A percentile compares a stretch with the other conserved stretches of the same genome.
These are phyloP conservation scores for Smutsia temminckii DNA, from an alignment of 2,797 vertebrate genomes.

Conservation along the genomic window DNA sequence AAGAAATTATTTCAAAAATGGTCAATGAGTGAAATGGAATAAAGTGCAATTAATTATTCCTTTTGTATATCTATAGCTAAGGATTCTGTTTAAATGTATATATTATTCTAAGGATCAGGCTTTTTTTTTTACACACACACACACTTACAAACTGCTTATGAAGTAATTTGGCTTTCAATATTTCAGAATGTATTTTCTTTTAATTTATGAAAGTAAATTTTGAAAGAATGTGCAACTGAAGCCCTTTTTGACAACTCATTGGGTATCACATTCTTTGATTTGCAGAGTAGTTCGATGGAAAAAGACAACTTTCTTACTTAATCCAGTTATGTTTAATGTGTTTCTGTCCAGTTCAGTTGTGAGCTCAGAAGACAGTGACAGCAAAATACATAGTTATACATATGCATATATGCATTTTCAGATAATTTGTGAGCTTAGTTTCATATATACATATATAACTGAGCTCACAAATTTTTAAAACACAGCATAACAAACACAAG, in stretches of 20 bases:
- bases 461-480: slow-evolving; percentile 16
- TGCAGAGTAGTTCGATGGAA: neutral
- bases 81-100: neutral
- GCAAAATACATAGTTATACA: neutral
- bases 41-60: neutral
- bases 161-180: neutral
- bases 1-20: slow-evolving; percentile 35
- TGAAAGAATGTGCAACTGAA: neutral
- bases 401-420: neutral
- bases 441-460: neutral
- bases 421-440: neutral
- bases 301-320: neutral
- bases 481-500: neutral
- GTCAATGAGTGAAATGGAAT: neutral
- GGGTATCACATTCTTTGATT: neutral
- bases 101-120: neutral
- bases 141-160: neutral
- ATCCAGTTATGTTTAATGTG: neutral
- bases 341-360: neutral
- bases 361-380: neutral
- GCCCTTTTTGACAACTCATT: neutral
- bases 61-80: neutral
- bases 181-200: neutral
- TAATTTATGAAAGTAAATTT: neutral
- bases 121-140: neutral